A percentile compares a stretch with the other conserved stretches of the same genome.
These are phyloP conservation scores for Oscarella lobularis DNA, from an alignment of 37 sponge, comb jelly and placozoan species.

Conservation along the genomic window DNA sequence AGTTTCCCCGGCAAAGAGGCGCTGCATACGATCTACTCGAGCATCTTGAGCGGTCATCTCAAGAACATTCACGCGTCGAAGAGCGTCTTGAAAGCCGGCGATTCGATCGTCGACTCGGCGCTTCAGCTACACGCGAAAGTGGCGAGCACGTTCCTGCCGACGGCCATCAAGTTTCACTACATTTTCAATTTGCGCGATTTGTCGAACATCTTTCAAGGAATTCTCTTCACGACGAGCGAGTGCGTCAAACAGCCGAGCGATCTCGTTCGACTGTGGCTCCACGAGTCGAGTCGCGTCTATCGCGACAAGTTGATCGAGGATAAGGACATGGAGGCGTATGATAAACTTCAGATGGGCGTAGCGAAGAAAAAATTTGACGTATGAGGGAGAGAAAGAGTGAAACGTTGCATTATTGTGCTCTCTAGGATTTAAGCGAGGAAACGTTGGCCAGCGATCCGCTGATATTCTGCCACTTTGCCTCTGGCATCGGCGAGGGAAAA, in stretches of 20 bases:
- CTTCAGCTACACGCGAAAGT: slow-evolving; percentile 71
- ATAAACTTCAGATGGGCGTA: slow-evolving; percentile 54
- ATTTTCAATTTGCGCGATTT: slow-evolving; percentile 96
- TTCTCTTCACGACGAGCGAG: slow-evolving; percentile 61
- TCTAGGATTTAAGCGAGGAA: slow-evolving; percentile 82
- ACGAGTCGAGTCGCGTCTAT: slow-evolving; percentile 89
- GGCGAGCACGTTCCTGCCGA: slow-evolving; percentile 79
- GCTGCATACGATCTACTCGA: slow-evolving; percentile 84
- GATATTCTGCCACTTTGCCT: slow-evolving; percentile 92
- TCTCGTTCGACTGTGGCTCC: slow-evolving; percentile 90
- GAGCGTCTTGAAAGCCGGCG: slow-evolving; percentile 38
- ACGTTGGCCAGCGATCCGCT: slow-evolving; percentile 56
- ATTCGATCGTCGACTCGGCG: slow-evolving; percentile 67
- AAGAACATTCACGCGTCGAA: slow-evolving; percentile 31
- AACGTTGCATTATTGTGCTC: too few species aligned
- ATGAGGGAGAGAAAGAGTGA: too few species aligned
- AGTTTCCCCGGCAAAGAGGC: slow-evolving; percentile 84
- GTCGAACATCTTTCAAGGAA: slow-evolving; percentile 94
- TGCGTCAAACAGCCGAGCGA: slow-evolving; percentile 70
- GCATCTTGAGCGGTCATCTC: slow-evolving; percentile 70
- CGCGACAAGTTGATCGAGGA: slow-evolving; percentile 85
- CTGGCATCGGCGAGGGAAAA: slow-evolving; percentile 93
- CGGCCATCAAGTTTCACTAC: slow-evolving; percentile 99
- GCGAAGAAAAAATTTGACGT: slow-evolving; percentile 75
- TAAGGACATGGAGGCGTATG: slow-evolving; percentile 69